A percentile compares a stretch with the other conserved stretches of the same genome.
Conservation (phyloP, 92 coral and sea anemone genomes). For the Epizoanthus ramosus region DNA sequence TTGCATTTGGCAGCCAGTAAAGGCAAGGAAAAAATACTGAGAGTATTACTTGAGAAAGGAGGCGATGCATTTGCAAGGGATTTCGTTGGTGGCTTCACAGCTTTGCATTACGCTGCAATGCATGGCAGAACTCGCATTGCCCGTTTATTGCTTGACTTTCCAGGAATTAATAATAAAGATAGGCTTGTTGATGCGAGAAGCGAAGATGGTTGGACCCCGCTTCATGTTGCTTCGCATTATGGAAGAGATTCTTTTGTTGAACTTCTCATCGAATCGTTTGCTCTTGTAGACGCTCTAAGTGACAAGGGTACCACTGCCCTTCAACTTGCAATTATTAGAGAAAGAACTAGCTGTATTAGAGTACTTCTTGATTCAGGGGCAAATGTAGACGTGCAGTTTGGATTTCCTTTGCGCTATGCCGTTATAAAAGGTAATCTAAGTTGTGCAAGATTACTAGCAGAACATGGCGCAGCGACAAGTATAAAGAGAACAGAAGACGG, state of each 20-base stretch:
- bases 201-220: slow-evolving; percentile 96
- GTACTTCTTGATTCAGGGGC: slow-evolving; percentile 81
- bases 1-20: slow-evolving; percentile 89
- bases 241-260: slow-evolving; percentile 87
- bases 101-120: slow-evolving; percentile 92
- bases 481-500: slow-evolving; percentile 84
- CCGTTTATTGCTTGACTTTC: slow-evolving; percentile 76
- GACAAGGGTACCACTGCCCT: slow-evolving; percentile 97
- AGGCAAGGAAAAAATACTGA: slow-evolving; percentile 82
- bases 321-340: slow-evolving; percentile 90
- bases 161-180: slow-evolving; percentile 66
- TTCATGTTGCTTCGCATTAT: slow-evolving; percentile 88
- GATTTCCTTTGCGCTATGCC: slow-evolving; percentile 88
- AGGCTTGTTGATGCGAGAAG: slow-evolving; percentile 88
- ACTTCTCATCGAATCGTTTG: slow-evolving; percentile 73
- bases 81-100: slow-evolving; percentile 86
- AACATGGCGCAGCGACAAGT: slow-evolving; percentile 80
- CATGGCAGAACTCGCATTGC: slow-evolving; percentile 90
- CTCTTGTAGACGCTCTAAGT: slow-evolving; percentile 82
- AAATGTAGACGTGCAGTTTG: slow-evolving; percentile 83
- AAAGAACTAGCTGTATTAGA: slow-evolving; percentile 77
- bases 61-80: slow-evolving; percentile 88
- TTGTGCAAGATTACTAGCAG: slow-evolving; percentile 79
- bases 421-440: slow-evolving; percentile 82
- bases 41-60: slow-evolving; percentile 83